Conservation (phyloP, 2,888 invertebrate genomes). For the Anticlea derivata region DNA sequence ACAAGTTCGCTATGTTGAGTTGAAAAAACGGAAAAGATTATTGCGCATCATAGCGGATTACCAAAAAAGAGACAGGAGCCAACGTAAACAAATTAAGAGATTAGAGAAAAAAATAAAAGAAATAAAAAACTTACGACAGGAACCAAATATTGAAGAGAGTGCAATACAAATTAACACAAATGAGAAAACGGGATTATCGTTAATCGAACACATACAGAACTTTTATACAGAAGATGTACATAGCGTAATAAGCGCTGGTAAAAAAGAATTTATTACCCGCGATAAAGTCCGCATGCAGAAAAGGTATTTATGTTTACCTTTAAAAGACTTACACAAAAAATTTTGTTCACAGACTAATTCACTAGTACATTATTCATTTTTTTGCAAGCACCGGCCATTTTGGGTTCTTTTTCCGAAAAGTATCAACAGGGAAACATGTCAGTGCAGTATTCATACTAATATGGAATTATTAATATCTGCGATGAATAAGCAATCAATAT, state of each 20-base stretch:
- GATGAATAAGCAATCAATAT: conserved; percentile 11
- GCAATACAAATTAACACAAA: too few species aligned
- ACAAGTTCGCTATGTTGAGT: too few species aligned
- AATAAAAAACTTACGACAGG: too few species aligned
- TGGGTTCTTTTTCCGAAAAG: conserved; percentile 24
- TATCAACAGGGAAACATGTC: conserved; percentile 24
- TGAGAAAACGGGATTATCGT: conserved; percentile 13
- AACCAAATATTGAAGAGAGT: too few species aligned
- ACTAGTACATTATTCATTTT: conserved; percentile 18
- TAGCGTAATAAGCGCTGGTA: conserved; percentile 17
- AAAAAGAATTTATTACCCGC: conserved; percentile 24
- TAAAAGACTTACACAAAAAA: conserved; percentile 18
- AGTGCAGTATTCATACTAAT: conserved; percentile 23
- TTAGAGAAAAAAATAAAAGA: too few species aligned
- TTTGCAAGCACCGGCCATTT: conserved; percentile 23
- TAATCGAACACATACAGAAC: conserved; percentile 8
- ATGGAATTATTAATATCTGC: conserved; percentile 20
- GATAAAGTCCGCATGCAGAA: conserved; percentile 21
- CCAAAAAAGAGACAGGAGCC: too few species aligned
- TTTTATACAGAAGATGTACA: conserved; percentile 18
- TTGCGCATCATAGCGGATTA: too few species aligned
- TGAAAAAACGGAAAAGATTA: too few species aligned
- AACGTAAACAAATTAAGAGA: too few species aligned
- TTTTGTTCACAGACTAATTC: conserved; percentile 12
- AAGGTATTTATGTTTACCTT: conserved; percentile 14